These are phyloP conservation scores for Hippocampus comes DNA, from an alignment of 2,113 vertebrate genomes.

Conservation along the genomic window DNA sequence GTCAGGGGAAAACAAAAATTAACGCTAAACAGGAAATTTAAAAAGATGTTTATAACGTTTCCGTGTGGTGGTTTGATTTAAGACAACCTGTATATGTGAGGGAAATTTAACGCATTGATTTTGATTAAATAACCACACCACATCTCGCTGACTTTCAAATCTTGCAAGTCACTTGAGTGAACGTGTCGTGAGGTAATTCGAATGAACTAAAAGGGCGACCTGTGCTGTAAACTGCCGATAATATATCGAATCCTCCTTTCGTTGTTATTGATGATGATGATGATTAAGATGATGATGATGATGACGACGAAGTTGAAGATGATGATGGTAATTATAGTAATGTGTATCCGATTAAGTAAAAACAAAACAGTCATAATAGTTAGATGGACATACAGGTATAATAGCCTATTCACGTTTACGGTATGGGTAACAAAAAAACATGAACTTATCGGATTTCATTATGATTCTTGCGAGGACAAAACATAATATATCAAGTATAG, in stretches of 20 bases:
- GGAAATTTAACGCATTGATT: not conserved
- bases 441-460: not conserved
- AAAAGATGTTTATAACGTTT: no score
- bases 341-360: not conserved
- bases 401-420: not conserved
- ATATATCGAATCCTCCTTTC: not conserved
- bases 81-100: not conserved
- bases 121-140: not conserved
- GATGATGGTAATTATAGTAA: no score
- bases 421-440: not conserved
- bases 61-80: not conserved
- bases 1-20: not conserved
- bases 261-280: not conserved
- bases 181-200: not conserved
- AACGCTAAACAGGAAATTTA: no score
- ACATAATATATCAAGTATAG: no score
- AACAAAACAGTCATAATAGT: no score
- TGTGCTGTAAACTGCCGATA: not conserved
- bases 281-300: no score
- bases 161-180: not conserved
- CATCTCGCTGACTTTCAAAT: not conserved
- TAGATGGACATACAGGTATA: no score
- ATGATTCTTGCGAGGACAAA: not conserved
- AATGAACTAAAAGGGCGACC: not conserved
- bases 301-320: not conserved